Base-by-base conservation (phyloP, 1,140 invertebrate species). In the Nylanderia fulva region DNA sequence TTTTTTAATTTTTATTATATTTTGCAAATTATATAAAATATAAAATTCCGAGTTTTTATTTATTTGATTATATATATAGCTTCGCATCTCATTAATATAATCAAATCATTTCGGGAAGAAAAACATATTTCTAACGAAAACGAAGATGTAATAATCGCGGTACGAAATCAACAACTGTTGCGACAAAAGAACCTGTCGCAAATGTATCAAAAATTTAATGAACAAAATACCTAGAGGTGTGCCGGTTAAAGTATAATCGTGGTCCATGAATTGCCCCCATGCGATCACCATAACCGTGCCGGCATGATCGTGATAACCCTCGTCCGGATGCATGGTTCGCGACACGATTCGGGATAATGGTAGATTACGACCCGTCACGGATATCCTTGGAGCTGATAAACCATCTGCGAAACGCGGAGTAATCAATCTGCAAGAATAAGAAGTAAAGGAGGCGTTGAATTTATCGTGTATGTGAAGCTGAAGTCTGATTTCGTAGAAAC, bases 261-360 rank as follows among this genome's bases (percentile, higher is more conserved):
- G 98, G 93, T 99, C 98, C 96, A 99, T 98, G 93, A 99, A 98
- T 95, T 99, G 98, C 89, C 98, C 98, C 98, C 98, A 98, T 71
- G 98, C 98, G 83, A 99, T 98, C 58, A 98, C 96, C 97, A 99
- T 98, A 85, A 98, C 97, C 15, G 98, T 98, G 61, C 98, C 98
- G n/a, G 98, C 98, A 92, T 99, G 98, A 93, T 99, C 98, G 91
- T 99, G 98, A 95, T 96, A 98, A 36, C 98, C 98, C 86, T 98
- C 97, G 90, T 99, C 98, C 6, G 98, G 97, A 93, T 99, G 98
- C 96, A 99, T 97, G 5, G 97, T 98, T 21, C 98, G 96, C 0
- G 98, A 98, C 3, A 99, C 98, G 27, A 98, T 95, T 61, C 98
- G 95, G 0, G 98, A 97, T 60, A 97, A 95, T 0, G 98, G 98